These are phyloP conservation scores for Oreortyx pictus DNA, from an alignment of 2,797 vertebrate genomes.

Conservation along the genomic window DNA sequence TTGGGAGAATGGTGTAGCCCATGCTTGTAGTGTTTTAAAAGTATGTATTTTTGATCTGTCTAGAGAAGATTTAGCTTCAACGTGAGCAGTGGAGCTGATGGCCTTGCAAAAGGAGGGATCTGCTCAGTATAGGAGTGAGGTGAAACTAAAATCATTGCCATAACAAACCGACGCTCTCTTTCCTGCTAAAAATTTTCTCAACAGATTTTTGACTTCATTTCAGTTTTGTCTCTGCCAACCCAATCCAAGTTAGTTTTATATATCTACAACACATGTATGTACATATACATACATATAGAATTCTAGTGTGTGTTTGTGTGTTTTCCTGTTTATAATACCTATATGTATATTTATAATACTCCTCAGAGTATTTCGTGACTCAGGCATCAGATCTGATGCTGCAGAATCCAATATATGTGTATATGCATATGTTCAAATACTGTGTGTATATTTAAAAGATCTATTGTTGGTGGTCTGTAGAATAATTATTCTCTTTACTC, in stretches of 20 bases:
- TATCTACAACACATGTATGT: constrained; percentile 43
- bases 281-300: constrained; percentile 61
- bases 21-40: constrained; percentile 29
- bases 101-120: constrained; percentile 45
- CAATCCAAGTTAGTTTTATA: constrained; percentile 58
- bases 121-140: constrained; percentile 38
- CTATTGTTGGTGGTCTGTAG: constrained; percentile 77
- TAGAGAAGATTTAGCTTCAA: constrained; percentile 34
- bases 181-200: constrained; percentile 47
- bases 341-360: constrained; percentile 75
- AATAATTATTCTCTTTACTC: constrained; percentile 72
- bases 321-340: constrained; percentile 76
- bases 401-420: constrained; percentile 78
- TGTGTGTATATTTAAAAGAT: constrained; percentile 82
- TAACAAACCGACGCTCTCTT: constrained; percentile 56
- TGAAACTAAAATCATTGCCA: constrained; percentile 50
- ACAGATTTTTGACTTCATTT: constrained; percentile 53
- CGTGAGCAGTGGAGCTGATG: neutral
- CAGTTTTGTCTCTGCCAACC: constrained; percentile 64
- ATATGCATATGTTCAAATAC: constrained; percentile 77
- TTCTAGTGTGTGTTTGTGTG: constrained; percentile 69
- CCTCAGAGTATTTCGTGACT: constrained; percentile 76
- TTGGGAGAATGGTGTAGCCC: neutral
- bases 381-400: constrained; percentile 79
- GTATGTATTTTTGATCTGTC: constrained; percentile 42